Evolutionary conservation across 2,888 invertebrate genomes (phyloP).

Genomic region (Agriopis marginaria): DNA sequence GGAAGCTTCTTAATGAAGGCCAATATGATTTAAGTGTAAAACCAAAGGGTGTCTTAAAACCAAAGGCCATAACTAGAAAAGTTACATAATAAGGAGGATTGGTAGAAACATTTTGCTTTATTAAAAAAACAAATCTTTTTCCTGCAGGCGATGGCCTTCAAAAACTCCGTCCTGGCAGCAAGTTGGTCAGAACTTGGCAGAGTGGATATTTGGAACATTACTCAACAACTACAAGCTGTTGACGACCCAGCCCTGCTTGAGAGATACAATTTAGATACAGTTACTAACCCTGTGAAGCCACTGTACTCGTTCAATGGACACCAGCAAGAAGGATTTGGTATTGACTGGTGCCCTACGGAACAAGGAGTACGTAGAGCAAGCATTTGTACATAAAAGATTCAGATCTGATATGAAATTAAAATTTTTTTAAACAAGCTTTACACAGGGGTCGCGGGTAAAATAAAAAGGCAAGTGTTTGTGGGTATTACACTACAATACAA

Average conservation of each 20-base stretch:
- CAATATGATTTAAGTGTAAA: too few species aligned
- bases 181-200: slow-evolving; percentile 98
- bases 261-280: slow-evolving; percentile 88
- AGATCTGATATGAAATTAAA: too few species aligned
- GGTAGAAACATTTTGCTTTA: not conserved
- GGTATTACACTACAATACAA: too few species aligned
- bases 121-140: not conserved
- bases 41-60: too few species aligned
- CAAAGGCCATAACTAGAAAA: too few species aligned
- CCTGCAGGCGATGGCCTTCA: slow-evolving; percentile 85
- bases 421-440: too few species aligned
- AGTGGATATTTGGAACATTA: slow-evolving; percentile 97
- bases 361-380: slow-evolving; percentile 87
- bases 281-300: slow-evolving; percentile 87
- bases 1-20: too few species aligned
- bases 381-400: not conserved
- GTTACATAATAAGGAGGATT: not conserved
- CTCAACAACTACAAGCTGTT: slow-evolving; percentile 92
- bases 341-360: slow-evolving; percentile 96
- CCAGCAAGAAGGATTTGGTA: slow-evolving; percentile 96
- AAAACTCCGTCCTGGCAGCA: slow-evolving; percentile 91
- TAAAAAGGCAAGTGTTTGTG: too few species aligned
- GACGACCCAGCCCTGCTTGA: slow-evolving; percentile 89
- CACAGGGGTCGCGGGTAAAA: too few species aligned
- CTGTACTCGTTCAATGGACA: slow-evolving; percentile 96